A percentile compares a stretch with the other conserved stretches of the same genome.
Evolutionary conservation across 2,797 vertebrate species (phyloP).

Genomic region (Xenopus petersii): DNA sequence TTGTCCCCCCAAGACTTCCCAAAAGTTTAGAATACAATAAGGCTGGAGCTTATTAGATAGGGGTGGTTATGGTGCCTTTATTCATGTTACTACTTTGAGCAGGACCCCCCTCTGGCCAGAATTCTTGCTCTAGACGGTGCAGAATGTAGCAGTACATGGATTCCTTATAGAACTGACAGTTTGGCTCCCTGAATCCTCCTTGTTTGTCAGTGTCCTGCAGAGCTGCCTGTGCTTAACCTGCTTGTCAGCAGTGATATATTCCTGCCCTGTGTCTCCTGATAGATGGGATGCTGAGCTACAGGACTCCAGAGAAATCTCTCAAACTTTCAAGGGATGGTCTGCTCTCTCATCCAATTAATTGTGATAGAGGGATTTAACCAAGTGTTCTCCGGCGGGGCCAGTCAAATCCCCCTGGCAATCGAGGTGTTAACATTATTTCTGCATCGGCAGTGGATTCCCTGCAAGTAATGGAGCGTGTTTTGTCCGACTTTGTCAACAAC

Average conservation of each 20-base stretch:
- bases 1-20: too few species aligned
- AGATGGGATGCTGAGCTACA: conserved; percentile 20
- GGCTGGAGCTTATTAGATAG: too few species aligned
- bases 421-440: too few species aligned
- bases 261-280: conserved; percentile 29
- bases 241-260: conserved; percentile 33
- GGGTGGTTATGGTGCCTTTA: too few species aligned
- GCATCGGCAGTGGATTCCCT: too few species aligned
- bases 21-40: too few species aligned
- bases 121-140: too few species aligned
- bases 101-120: too few species aligned
- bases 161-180: conserved; percentile 34
- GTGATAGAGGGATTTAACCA: conserved; percentile 4
- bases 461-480: too few species aligned
- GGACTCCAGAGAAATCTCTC: conserved; percentile 18
- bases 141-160: conserved; percentile 9
- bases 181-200: conserved; percentile 10
- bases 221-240: conserved; percentile 9
- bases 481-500: too few species aligned
- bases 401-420: too few species aligned
- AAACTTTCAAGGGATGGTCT: conserved; percentile 10
- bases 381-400: not conserved
- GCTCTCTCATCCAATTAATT: conserved; percentile 28
- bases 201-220: conserved; percentile 4
- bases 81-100: too few species aligned